Base-by-base conservation (phyloP, 2,113 vertebrate species). In the Vidua chalybeata region DNA sequence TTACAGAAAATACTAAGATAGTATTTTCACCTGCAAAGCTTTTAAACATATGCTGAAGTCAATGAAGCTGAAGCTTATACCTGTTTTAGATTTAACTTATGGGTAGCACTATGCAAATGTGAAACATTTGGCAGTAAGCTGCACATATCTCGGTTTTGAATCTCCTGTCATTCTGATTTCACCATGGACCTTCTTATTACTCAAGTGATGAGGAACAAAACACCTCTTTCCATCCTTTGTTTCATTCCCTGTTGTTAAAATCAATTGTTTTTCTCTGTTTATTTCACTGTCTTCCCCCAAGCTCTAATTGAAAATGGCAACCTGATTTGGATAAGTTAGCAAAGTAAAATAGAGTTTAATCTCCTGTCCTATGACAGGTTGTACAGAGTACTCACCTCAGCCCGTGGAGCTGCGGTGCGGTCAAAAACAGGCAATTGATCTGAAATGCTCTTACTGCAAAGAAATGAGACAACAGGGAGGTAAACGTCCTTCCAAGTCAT, bases 391-490 rank as follows among this genome's bases (percentile, higher is more conserved):
- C 93, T 58, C 96, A 98, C 98, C 97, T 98, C 98, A 73, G 98
- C 98, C 73, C 97, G 92, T 0, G 98, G 97, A 58, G 98, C 43
- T 77, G 92, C 97, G 10, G 82, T 33, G 67, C 84, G 95, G 66
- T 98, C 98, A 43, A 90, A 59, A 76, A 69, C 3, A 27, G 96
- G 78, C 2, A 24, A 83, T 55, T 95, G 94, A 8, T 94, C 87
- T 48, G 93, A 94, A 59, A 95, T 27, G 11, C 77, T 98, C 89
- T 98, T 98, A 54, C 98, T 98, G 87, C 30, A 83, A 86, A 94
- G 88, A 95, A 95, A 89, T 35, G 61, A 95, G 59, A 84, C 31
- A 85, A 80, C 37, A 56, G 11, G 18, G 27, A 83, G 35, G 11
- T 35, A 82, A 82, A 43, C 28, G 16, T 48, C 59, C 56, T 73